Conservation (phyloP, 2,113 vertebrate species). For the Rhinoderma darwinii region DNA sequence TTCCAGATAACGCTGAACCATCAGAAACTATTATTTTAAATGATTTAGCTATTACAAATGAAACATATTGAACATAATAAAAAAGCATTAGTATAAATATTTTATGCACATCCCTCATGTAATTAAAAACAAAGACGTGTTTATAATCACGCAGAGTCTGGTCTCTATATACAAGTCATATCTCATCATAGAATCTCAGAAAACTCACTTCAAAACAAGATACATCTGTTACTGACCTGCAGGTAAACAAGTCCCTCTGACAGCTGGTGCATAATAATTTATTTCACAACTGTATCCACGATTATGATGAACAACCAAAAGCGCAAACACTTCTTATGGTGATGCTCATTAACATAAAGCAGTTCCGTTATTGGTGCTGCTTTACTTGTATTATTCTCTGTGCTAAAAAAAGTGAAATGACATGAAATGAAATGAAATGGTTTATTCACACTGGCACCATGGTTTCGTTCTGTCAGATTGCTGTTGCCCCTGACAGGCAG, state of each 20-base stretch:
- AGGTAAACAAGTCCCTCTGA: background rate
- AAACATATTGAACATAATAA: background rate
- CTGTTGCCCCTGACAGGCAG: no score
- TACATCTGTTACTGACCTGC: constrained; percentile 11
- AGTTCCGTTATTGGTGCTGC: background rate
- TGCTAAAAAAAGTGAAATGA: no score
- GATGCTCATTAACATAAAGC: no score
- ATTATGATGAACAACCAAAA: background rate
- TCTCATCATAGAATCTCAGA: background rate
- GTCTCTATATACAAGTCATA: background rate
- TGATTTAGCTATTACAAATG: background rate
- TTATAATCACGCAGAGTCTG: background rate
- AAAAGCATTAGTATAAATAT: background rate
- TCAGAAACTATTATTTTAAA: background rate
- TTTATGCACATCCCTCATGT: background rate
- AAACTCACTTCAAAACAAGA: background rate
- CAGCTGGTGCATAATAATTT: background rate
- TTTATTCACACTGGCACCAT: no score
- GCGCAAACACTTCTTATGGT: no score
- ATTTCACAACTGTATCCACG: background rate
- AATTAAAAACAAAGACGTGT: constrained; percentile 17
- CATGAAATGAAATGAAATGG: no score
- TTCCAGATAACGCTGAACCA: no score
- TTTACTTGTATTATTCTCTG: no score
- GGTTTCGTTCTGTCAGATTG: no score